Evolutionary conservation across 53 echinoderm and acorn worm genomes (phyloP), one percentile per base, ranked within the genome.

Genomic region (Holothuria scabra): DNA sequence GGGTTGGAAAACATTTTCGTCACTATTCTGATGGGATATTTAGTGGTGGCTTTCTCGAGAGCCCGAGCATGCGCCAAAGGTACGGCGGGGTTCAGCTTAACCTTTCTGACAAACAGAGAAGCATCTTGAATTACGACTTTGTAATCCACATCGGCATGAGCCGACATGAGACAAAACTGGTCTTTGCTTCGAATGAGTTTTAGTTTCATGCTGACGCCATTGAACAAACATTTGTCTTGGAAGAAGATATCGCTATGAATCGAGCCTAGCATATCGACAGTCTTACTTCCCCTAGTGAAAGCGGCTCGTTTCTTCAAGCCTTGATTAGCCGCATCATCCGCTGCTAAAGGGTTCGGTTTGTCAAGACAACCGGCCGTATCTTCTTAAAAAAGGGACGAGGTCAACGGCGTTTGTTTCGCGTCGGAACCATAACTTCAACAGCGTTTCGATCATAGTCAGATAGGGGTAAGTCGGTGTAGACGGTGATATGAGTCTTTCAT

Each of bases 11-110:
- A 41, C 12, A 87, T 67, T 37, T 87, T 92, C 22, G 56, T 61
- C 83, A 79, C 57, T 32, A 87, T 74, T 56, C 79, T 55, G 16
- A 92, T 41, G 18, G 93, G 93, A n/a, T 87, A 94, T 44, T 94
- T 94, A 20, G 91, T 89, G 8, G 94, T 91, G 12, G 91, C 89
- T 37, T 85, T 86, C 38, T 94, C 89, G 56, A 94, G 32, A 14
- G 89, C 94, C 25, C 83, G 88, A 14, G 74, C 89, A 66, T 91
- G 89, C 0, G 80, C 89, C 11, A 94, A 59, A 66, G 86, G 78
- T 4, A 95, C 88, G 18, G 79, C 81, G 0, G 95, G 92, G 31
- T 82, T 92, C 2, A 92, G 46, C 65, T 92, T 95, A 8, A 95
- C 92, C 46, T 90, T 95, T 23, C 92, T 64, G 63, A 92, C 79